A percentile compares a stretch with the other conserved stretches of the same genome.
Conservation (phyloP, 2,113 vertebrate genomes). For the Ciconia maguari region DNA sequence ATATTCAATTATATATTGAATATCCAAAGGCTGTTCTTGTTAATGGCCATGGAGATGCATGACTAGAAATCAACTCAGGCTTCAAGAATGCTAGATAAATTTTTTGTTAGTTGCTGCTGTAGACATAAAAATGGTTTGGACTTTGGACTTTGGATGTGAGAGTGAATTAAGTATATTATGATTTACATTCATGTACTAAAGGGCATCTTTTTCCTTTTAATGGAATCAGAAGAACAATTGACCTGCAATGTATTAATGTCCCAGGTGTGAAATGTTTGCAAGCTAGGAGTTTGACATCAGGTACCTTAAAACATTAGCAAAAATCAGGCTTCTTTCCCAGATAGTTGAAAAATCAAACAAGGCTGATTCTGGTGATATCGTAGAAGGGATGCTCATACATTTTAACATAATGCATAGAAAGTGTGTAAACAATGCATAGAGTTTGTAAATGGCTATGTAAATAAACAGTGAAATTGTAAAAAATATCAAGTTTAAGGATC, state of each 20-base stretch:
- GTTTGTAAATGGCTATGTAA: not conserved
- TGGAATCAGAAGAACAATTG: not conserved
- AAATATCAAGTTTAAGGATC: not conserved
- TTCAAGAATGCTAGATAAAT: not conserved
- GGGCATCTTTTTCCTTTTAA: not conserved
- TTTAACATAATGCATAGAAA: not conserved
- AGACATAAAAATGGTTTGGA: not conserved
- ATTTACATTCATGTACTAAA: not conserved
- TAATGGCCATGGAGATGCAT: not conserved
- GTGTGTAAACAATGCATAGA: not conserved
- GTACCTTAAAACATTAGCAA: not conserved
- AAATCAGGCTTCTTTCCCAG: not conserved
- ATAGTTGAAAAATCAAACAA: not conserved
- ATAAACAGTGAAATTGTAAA: not conserved
- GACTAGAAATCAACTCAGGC: not conserved
- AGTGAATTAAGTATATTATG: not conserved
- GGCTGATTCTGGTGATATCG: not conserved
- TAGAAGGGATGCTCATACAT: not conserved
- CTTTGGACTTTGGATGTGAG: not conserved
- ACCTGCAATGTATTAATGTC: not conserved
- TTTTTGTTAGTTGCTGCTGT: not conserved
- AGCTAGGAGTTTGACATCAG: not conserved
- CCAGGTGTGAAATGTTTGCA: not conserved
- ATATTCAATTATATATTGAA: not conserved
- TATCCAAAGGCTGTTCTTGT: not conserved